These are phyloP conservation scores for Triplophysa dalaica DNA, from an alignment of 2,113 vertebrate species.

Conservation along the genomic window DNA sequence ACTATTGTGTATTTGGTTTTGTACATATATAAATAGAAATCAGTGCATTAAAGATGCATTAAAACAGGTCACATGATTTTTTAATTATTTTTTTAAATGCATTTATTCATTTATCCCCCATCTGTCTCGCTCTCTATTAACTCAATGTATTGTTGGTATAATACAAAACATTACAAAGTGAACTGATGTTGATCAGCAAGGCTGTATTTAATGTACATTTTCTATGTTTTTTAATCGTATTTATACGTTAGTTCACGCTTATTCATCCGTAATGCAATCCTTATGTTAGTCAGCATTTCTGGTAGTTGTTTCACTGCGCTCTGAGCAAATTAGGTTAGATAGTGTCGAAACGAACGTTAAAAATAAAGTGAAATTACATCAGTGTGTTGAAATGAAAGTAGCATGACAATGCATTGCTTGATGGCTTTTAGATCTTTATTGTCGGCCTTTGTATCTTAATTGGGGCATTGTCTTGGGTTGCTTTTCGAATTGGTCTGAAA, in stretches of 20 bases:
- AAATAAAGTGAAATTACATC: slow-evolving; percentile 25
- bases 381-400: slow-evolving; percentile 35
- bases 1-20: background rate
- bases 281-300: background rate
- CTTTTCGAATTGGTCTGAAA: background rate
- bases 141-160: too few species aligned
- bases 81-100: background rate
- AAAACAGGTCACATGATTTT: background rate
- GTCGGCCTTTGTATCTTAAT: background rate
- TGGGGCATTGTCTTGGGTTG: background rate
- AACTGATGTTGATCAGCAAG: background rate
- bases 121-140: background rate
- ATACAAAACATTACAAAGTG: too few species aligned
- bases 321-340: background rate
- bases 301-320: background rate
- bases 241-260: too few species aligned
- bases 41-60: background rate
- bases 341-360: background rate
- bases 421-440: slow-evolving; percentile 8
- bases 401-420: background rate
- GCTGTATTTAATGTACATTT: too few species aligned
- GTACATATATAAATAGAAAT: background rate
- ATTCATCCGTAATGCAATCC: too few species aligned
- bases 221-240: too few species aligned
- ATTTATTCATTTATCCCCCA: background rate